phyloP scores from a whole-genome alignment of 2,797 vertebrate genomes.

The Bufotes viridis region DNA sequence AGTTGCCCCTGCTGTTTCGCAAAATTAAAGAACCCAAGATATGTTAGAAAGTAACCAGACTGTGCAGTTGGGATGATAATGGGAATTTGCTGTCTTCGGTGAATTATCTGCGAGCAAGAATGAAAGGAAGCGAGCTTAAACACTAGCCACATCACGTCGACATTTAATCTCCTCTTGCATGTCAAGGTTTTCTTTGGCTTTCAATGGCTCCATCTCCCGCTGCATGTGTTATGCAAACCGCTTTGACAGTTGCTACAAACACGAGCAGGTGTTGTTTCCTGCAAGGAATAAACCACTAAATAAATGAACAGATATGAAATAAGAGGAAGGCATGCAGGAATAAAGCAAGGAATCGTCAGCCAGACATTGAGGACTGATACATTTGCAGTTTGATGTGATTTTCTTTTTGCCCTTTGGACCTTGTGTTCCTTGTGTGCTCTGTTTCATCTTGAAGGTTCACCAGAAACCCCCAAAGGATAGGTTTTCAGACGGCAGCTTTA shows the following conservation, averaged over 20 bases:
- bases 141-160: slow-evolving; percentile 18
- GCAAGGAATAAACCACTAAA: slow-evolving; percentile 21
- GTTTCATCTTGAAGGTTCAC: background rate
- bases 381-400: background rate
- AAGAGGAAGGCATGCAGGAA: background rate
- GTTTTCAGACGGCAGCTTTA: slow-evolving; percentile 21
- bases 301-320: slow-evolving; percentile 29
- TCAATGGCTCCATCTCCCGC: slow-evolving; percentile 28
- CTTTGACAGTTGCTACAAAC: slow-evolving; percentile 51
- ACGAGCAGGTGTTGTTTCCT: slow-evolving; percentile 57
- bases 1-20: slow-evolving; percentile 2
- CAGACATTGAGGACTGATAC: background rate
- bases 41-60: background rate
- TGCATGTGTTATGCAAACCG: slow-evolving; percentile 54
- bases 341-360: background rate
- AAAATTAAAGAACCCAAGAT: slow-evolving; percentile 10
- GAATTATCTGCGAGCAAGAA: slow-evolving; percentile 21
- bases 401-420: slow-evolving; percentile 19
- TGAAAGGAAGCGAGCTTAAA: slow-evolving; percentile 31
- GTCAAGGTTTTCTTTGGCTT: slow-evolving; percentile 36
- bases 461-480: slow-evolving; percentile 35
- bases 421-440: background rate
- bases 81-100: slow-evolving; percentile 6
- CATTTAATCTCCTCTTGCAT: slow-evolving; percentile 39
- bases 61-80: slow-evolving; percentile 22